Percentiles rank a stretch among this genome's conserved stretches.
Conservation (phyloP, 1,140 invertebrate species). For the Bradynema listronoti region DNA sequence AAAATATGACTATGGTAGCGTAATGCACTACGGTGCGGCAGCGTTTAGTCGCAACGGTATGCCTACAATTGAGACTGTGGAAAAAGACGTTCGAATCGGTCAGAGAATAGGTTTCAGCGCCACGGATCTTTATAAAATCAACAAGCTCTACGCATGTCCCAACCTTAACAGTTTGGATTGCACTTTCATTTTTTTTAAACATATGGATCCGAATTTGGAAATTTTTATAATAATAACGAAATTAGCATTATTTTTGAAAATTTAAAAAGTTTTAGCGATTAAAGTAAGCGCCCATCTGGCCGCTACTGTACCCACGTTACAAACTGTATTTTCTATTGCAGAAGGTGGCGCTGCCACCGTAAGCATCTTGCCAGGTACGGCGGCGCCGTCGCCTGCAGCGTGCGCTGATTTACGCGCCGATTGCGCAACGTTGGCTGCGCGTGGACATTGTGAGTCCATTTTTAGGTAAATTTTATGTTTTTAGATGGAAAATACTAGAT, state of each 20-base stretch:
- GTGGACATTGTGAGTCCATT: conserved; percentile 45
- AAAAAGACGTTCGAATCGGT: conserved; percentile 59
- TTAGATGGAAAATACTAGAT: neutral
- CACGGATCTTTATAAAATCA: conserved; percentile 60
- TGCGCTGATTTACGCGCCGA: conserved; percentile 37
- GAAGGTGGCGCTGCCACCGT: conserved; percentile 1
- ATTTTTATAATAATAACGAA: conserved; percentile 5
- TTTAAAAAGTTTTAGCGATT: conserved; percentile 3
- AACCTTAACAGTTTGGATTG: conserved; percentile 16
- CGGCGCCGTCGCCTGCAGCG: conserved; percentile 1
- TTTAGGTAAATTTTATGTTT: conserved; percentile 8
- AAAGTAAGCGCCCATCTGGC: neutral
- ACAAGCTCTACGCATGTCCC: conserved; percentile 60
- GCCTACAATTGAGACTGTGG: conserved; percentile 59
- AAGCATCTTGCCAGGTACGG: conserved; percentile 14
- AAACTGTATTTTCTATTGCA: conserved; percentile 5
- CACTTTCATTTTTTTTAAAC: too few species aligned
- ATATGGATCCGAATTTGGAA: neutral
- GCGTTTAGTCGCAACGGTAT: conserved; percentile 58
- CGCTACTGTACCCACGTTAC: neutral
- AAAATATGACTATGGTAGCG: conserved; percentile 60
- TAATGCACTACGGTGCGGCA: conserved; percentile 58
- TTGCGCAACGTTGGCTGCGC: conserved; percentile 39
- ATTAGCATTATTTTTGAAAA: conserved; percentile 13
- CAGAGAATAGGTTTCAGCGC: conserved; percentile 59